These are phyloP conservation scores for Aramus guarauna DNA, from an alignment of 2,113 vertebrate species.

Conservation along the genomic window DNA sequence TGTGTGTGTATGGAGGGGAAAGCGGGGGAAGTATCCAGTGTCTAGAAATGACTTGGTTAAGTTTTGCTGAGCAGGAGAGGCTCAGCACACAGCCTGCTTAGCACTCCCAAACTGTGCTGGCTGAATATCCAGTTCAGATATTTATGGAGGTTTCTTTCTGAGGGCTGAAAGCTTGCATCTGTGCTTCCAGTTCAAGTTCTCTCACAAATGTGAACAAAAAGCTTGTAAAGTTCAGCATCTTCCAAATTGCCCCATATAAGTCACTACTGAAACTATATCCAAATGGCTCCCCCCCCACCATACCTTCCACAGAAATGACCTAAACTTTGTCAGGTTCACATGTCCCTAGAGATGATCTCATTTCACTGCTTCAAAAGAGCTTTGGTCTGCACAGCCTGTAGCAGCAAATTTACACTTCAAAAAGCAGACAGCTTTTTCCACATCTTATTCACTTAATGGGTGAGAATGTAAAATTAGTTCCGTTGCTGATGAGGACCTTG, in stretches of 20 bases:
- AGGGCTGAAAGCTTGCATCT: slow-evolving; percentile 22
- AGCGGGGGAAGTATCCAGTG: background rate
- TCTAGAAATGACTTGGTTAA: background rate
- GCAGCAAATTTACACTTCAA: slow-evolving; percentile 87
- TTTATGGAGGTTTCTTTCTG: slow-evolving; percentile 13
- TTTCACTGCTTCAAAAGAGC: slow-evolving; percentile 85
- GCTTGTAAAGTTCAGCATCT: slow-evolving; percentile 41
- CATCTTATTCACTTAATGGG: slow-evolving; percentile 88
- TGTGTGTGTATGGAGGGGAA: background rate
- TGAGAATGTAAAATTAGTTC: slow-evolving; percentile 88
- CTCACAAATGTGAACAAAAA: slow-evolving; percentile 17
- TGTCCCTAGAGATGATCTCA: slow-evolving; percentile 84
- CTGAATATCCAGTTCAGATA: background rate
- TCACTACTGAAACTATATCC: slow-evolving; percentile 33
- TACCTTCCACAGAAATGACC: slow-evolving; percentile 77
- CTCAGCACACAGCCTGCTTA: background rate
- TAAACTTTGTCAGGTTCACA: slow-evolving; percentile 80
- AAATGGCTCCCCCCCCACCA: background rate
- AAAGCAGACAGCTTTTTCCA: slow-evolving; percentile 86
- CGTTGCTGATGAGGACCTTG: slow-evolving; percentile 86
- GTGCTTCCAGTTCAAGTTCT: slow-evolving; percentile 15
- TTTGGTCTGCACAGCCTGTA: slow-evolving; percentile 86
- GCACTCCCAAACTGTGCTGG: background rate
- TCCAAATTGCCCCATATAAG: slow-evolving; percentile 50
- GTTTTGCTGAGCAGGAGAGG: background rate